phyloP scores from a whole-genome alignment of 2,888 invertebrate species.

The Agonopterix heracliana region DNA sequence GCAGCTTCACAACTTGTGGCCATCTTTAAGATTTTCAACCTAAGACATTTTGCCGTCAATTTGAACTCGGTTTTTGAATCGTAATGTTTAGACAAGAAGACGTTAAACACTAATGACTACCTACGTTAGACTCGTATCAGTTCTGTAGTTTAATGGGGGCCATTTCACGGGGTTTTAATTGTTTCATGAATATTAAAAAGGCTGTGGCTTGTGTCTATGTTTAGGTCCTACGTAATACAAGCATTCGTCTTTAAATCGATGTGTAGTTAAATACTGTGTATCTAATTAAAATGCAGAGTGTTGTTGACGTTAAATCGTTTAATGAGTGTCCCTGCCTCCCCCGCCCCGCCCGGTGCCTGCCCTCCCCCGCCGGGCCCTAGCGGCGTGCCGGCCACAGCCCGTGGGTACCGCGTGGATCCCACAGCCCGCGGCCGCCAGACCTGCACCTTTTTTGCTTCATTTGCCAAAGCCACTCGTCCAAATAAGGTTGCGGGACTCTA shows the following conservation, averaged over 20 bases:
- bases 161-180: slow-evolving; percentile 44
- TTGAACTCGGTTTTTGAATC: slow-evolving; percentile 19
- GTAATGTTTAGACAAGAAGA: slow-evolving; percentile 35
- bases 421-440: slow-evolving; percentile 15
- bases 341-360: slow-evolving; percentile 11
- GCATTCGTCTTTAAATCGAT: slow-evolving; percentile 35
- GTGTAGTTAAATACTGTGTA: slow-evolving; percentile 37
- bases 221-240: slow-evolving; percentile 17
- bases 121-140: slow-evolving; percentile 12
- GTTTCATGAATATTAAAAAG: slow-evolving; percentile 56
- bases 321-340: slow-evolving; percentile 31
- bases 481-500: slow-evolving; percentile 52
- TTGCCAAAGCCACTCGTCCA: slow-evolving; percentile 36
- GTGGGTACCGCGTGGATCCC: slow-evolving; percentile 5
- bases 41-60: neutral
- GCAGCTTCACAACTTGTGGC: neutral
- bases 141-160: slow-evolving; percentile 5
- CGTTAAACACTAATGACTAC: slow-evolving; percentile 43
- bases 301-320: slow-evolving; percentile 43
- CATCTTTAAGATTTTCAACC: neutral
- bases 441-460: slow-evolving; percentile 44
- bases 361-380: slow-evolving; percentile 3
- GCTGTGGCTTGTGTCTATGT: slow-evolving; percentile 18
- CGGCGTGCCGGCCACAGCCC: no score
- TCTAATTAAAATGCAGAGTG: slow-evolving; percentile 43